These are phyloP conservation scores for Stomatorhinus ivindoensis DNA, from an alignment of 2,113 vertebrate genomes.

Conservation along the genomic window DNA sequence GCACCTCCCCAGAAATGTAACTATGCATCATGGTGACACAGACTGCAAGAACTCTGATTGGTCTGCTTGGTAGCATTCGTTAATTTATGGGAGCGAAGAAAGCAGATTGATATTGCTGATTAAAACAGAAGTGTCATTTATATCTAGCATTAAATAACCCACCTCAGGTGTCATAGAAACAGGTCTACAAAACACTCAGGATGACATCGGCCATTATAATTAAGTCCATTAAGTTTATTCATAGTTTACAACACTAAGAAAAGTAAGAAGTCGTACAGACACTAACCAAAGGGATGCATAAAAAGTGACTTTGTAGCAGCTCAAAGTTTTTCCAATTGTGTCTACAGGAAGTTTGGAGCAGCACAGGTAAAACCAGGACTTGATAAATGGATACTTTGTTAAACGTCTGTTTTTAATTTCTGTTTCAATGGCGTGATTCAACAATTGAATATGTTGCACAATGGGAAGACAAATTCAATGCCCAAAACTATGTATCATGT, in stretches of 20 bases:
- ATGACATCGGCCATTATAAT: not conserved
- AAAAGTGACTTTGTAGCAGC: not conserved
- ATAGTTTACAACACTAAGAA: not conserved
- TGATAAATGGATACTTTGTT: no score
- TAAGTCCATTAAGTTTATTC: not conserved
- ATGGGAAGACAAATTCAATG: not conserved
- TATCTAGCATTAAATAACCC: not conserved
- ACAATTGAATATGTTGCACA: not conserved
- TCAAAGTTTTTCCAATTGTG: not conserved
- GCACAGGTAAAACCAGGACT: no score
- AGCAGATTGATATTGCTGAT: not conserved
- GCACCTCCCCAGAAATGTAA: not conserved
- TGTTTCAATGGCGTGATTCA: not conserved
- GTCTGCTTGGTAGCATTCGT: not conserved
- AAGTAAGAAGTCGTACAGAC: not conserved
- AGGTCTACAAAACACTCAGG: not conserved
- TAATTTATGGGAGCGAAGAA: not conserved
- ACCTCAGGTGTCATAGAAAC: not conserved
- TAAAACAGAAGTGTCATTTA: not conserved
- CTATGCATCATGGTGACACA: not conserved
- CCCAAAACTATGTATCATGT: not conserved
- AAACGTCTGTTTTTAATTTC: not conserved
- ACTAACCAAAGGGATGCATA: not conserved
- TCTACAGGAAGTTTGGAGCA: no score
- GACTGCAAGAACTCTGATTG: not conserved